Base-by-base conservation (phyloP, 2,888 invertebrate genomes). In the Cephus pulcher region DNA sequence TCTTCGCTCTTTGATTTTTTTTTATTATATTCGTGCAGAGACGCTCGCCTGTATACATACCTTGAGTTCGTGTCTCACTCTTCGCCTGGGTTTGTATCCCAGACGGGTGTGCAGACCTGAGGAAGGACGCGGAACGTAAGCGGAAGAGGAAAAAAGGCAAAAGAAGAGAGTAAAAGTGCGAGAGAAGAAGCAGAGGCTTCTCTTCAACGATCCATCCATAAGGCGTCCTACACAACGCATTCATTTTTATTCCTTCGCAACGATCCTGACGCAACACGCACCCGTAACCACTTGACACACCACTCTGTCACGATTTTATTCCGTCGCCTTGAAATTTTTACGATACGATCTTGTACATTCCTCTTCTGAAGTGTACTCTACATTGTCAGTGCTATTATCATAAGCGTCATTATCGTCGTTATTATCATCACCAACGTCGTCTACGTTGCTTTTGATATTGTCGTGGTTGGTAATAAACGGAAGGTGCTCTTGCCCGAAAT, bases 401-500 rank as follows among this genome's bases (percentile, higher is more conserved):
- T 56, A 9, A 15, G 23, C 56, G 56, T 40, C 6, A 2, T 40
- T 15, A 15, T 40, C 40, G 40, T 40, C 40, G 15, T 40, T 15
- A 15, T 40, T 15, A 15, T 40, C 40, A 15, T 40, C 9, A 23
- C 1, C 23, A 56, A 23, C 40, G 23, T 56, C 40, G 40, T 56
- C 40, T 23, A 2, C 40, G 40, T 56, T 56, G 40, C 40, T 15
- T 23, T 56, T 23, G 40, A 56, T 23, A 15, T 40, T 23, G 23
- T 56, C 23, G 56, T 40, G 1, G 70, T 71, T 32, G 32, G 71
- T 71, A 32, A 56, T 32, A 71, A 71, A 33, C 23, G 71, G 32
- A 30, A 15, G 71, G 71, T 71, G 32, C 71, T 32, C 71, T 12
- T n/a, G 71, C 32, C 71, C 71, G 71, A 71, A 71, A 71, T 71